Percentiles rank a stretch among this genome's conserved stretches.
Evolutionary conservation across 2,797 vertebrate species (phyloP).

Genomic region (Sphaeramia orbicularis): DNA sequence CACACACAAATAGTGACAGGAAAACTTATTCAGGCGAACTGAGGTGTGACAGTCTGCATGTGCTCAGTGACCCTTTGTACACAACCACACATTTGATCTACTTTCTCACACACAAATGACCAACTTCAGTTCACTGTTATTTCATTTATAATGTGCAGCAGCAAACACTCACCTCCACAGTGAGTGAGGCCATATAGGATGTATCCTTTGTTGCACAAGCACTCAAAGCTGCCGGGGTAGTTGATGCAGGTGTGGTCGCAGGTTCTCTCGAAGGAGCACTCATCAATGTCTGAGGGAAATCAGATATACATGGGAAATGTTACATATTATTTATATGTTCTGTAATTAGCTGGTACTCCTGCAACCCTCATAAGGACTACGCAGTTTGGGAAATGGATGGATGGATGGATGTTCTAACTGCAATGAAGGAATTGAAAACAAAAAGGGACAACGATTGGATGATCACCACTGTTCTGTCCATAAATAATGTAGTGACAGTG

Average conservation of each 20-base stretch:
- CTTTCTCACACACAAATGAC: slow-evolving; percentile 3
- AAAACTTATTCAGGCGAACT: slow-evolving; percentile 37
- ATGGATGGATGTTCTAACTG: too few relatives aligned
- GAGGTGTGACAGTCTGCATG: slow-evolving; percentile 37
- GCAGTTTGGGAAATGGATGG: too few relatives aligned
- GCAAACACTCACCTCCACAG: slow-evolving; percentile 90
- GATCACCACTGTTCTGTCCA: too few relatives aligned
- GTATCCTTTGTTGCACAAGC: slow-evolving; percentile 92
- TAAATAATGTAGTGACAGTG: too few relatives aligned
- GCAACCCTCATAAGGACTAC: too few relatives aligned
- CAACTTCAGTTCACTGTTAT: neutral
- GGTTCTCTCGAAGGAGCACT: slow-evolving; percentile 91
- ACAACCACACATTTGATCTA: neutral
- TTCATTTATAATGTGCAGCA: neutral
- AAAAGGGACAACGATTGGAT: too few relatives aligned
- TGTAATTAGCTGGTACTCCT: too few relatives aligned
- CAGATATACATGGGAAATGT: too few relatives aligned
- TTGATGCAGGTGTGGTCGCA: slow-evolving; percentile 98
- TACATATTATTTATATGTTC: too few relatives aligned
- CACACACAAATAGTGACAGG: neutral
- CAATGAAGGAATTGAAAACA: too few relatives aligned
- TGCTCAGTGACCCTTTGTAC: slow-evolving; percentile 21
- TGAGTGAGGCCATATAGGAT: slow-evolving; percentile 94
- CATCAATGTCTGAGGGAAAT: slow-evolving; percentile 90
- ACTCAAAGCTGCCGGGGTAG: slow-evolving; percentile 93